Evolutionary conservation across 1,140 invertebrate species (phyloP).

Genomic region (Geopemphigus sp.): DNA sequence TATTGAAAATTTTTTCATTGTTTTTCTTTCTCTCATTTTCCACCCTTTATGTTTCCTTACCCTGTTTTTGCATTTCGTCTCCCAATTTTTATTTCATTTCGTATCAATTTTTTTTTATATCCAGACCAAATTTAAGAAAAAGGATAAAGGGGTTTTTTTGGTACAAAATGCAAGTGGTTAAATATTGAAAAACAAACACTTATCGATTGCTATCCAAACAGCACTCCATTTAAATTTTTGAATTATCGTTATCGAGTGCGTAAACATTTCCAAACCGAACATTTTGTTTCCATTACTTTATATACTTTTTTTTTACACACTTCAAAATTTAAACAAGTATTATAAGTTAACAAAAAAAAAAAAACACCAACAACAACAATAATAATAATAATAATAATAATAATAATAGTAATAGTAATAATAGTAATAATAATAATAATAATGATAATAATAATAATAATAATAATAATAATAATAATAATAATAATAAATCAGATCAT

Average conservation of each 20-base stretch:
- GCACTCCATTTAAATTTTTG: background rate
- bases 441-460: too few species aligned
- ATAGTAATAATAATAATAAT: too few species aligned
- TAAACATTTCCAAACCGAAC: background rate
- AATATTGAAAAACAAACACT: slow-evolving; percentile 22
- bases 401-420: too few species aligned
- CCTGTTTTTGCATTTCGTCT: background rate
- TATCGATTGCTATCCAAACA: slow-evolving; percentile 6
- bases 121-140: background rate
- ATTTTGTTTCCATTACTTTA: too few species aligned
- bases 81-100: background rate
- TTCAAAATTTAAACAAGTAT: too few species aligned
- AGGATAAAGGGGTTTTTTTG: background rate
- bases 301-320: too few species aligned
- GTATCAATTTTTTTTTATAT: background rate
- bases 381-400: too few species aligned
- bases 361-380: too few species aligned
- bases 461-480: too few species aligned
- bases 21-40: slow-evolving; percentile 1
- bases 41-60: background rate
- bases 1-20: slow-evolving; percentile 49
- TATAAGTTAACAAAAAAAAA: too few species aligned
- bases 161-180: background rate
- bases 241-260: background rate
- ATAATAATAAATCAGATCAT: too few species aligned